Conservation (phyloP, 2,888 invertebrate genomes). For the Dinocampus coccinellae region DNA sequence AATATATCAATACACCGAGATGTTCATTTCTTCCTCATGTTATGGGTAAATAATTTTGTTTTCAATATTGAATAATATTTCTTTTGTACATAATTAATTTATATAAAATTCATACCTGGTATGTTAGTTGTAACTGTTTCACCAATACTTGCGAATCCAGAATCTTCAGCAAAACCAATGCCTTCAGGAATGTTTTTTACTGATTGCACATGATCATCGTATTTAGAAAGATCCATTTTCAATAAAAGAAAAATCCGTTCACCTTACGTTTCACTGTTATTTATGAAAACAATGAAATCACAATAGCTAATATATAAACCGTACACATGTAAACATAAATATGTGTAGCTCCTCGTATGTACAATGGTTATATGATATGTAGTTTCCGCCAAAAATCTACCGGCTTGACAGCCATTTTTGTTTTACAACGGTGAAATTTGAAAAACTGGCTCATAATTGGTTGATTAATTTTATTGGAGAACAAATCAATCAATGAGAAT, state of each 20-base stretch:
- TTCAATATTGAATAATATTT: background rate
- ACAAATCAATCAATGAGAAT: background rate
- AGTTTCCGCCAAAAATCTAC: too few relatives aligned
- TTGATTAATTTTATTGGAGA: background rate
- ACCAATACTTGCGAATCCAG: constrained; percentile 47
- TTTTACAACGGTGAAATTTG: too few relatives aligned
- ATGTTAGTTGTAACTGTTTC: constrained; percentile 36
- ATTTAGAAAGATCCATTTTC: background rate
- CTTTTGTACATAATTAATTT: background rate
- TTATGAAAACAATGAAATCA: background rate
- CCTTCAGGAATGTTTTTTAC: constrained; percentile 28
- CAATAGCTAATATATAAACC: too few relatives aligned
- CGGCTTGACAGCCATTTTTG: too few relatives aligned
- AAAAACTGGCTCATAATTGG: too few relatives aligned
- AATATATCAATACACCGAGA: background rate
- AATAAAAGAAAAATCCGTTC: background rate
- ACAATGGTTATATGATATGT: too few relatives aligned
- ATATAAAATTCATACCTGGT: background rate
- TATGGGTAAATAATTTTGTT: background rate
- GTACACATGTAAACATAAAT: background rate
- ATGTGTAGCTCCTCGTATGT: too few relatives aligned
- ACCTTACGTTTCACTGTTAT: background rate
- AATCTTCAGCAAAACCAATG: constrained; percentile 44
- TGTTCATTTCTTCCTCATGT: background rate
- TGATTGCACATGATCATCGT: background rate